Conservation (phyloP, 2,888 invertebrate species). For the Temnothorax rugatulus region DNA sequence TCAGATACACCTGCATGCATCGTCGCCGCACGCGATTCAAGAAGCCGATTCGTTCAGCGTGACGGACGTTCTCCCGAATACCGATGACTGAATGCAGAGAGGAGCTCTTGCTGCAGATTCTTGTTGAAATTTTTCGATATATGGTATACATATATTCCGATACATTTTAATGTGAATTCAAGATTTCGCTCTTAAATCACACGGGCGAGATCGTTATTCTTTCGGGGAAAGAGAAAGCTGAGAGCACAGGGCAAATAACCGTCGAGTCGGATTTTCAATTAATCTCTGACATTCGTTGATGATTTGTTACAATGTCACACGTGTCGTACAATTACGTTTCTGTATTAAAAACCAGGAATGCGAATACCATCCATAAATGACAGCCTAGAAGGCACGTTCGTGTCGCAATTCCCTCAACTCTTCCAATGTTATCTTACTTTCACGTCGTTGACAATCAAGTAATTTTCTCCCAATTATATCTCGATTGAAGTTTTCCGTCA, state of each 20-base stretch:
- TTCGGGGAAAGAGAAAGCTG: conserved; percentile 8
- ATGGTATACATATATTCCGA: background rate
- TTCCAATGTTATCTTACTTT: conserved; percentile 23
- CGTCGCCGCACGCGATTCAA: conserved; percentile 53
- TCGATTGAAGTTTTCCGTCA: background rate
- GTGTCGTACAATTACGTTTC: background rate
- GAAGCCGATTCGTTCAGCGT: conserved; percentile 38
- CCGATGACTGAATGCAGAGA: conserved; percentile 16
- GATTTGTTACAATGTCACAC: background rate
- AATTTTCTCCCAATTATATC: background rate
- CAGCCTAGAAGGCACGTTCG: background rate
- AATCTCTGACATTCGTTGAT: background rate
- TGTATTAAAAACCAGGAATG: background rate
- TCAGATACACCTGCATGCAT: conserved; percentile 46
- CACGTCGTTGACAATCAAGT: conserved; percentile 26
- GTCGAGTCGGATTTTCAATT: background rate
- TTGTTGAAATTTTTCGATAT: background rate
- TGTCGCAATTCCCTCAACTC: background rate
- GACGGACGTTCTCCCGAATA: conserved; percentile 29
- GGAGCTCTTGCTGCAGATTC: background rate
- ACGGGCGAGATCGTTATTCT: background rate
- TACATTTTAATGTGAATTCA: background rate
- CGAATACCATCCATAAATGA: background rate
- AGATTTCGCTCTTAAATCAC: conserved; percentile 30
- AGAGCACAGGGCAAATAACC: background rate